A percentile compares a stretch with the other conserved stretches of the same genome.
Conservation (phyloP, 2,797 vertebrate species). For the Sparus aurata region DNA sequence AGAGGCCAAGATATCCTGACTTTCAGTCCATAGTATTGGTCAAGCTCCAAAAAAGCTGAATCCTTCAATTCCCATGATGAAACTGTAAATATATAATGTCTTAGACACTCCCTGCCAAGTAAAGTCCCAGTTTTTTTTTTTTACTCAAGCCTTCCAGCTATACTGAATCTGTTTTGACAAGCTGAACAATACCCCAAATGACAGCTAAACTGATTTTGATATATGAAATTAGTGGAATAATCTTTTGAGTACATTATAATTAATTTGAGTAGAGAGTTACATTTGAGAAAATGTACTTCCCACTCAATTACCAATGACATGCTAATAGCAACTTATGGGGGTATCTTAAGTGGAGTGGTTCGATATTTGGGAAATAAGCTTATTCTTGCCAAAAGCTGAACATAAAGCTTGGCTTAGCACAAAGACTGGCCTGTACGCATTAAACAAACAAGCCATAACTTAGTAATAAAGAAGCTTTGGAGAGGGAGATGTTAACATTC, state of each 20-base stretch:
- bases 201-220: background rate
- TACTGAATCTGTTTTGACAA: constrained; percentile 3
- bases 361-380: background rate
- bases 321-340: background rate
- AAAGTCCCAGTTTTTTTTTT: constrained; percentile 6
- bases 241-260: constrained; percentile 10
- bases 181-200: background rate
- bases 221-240: background rate
- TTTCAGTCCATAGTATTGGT: constrained; percentile 33
- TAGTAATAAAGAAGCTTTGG: background rate
- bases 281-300: background rate
- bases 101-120: background rate
- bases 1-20: constrained; percentile 24
- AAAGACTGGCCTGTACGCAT: background rate
- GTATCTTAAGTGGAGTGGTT: background rate
- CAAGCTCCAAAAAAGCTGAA: constrained; percentile 34
- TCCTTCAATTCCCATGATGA: constrained; percentile 32
- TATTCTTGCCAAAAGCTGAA: background rate
- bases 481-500: background rate
- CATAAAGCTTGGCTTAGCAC: background rate
- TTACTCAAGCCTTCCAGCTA: constrained; percentile 12
- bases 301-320: background rate
- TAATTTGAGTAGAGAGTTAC: background rate
- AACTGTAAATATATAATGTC: constrained; percentile 13
- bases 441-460: background rate